Base-by-base conservation (phyloP, 1,140 invertebrate species). In the Neelides sp. region DNA sequence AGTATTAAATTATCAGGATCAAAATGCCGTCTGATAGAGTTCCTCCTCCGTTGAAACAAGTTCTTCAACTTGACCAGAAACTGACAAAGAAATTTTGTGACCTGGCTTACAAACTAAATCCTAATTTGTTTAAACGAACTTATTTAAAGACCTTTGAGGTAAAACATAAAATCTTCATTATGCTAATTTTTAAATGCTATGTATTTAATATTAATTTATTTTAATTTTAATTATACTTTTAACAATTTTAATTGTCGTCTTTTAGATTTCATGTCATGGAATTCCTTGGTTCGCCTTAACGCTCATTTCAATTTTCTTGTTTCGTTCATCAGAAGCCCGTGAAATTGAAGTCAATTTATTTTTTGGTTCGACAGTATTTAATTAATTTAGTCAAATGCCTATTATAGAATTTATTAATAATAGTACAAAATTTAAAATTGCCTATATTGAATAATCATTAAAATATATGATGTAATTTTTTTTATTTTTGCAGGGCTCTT, bases 201-300 rank as follows among this genome's bases (percentile, higher is more conserved):
- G 23, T 15, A 23, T 45, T 60, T 43, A 41, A 13, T n/a, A 8
- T 28, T 34, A 56, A 39, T 10, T 28, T 35, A 53, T 26, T 30
- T 50, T 30, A 51, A 52, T 39, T 20, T 40, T 41, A 37, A 47
- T 58, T 48, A 34, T 54, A 45, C 41, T 48, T 50, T 50, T 26
- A 27, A 50, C 23, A 49, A 26, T 36, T 19, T 19, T 34, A 20
- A 35, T 42, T 32, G 35, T 65, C 42, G 63, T 67, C 57, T 65
- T 69, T 37, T 66, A 91, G 82, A 75, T 84, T 62, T 85, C 85
- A 3, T 91, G 88, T 62, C 84, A 93, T 73, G 88, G 88, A n/a
- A 75, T 91, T 50, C 73, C 79, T 4, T 94, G 89, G 89, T 64
- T 93, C 17, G 69, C 74, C 4, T 71, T 73, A 4, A 81, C 78